phyloP scores from a whole-genome alignment of 2,113 vertebrate genomes.

The Thalassarche chlororhynchos region DNA sequence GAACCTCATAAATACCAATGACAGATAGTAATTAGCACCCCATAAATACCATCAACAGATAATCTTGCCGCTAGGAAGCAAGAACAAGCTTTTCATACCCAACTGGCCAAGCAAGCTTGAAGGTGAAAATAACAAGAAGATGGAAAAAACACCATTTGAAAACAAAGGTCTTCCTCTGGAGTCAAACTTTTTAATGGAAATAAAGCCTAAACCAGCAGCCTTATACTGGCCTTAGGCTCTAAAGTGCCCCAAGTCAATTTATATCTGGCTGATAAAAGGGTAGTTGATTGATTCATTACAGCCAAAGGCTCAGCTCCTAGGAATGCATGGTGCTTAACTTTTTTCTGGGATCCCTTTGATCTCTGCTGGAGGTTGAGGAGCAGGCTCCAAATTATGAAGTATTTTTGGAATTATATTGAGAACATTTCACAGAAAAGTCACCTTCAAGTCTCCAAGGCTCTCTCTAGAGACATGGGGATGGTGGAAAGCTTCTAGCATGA shows the following conservation, averaged over 20 bases:
- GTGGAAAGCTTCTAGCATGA: background rate
- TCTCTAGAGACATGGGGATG: background rate
- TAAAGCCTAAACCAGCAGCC: background rate
- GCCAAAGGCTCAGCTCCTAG: slow-evolving; percentile 40
- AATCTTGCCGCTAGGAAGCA: background rate
- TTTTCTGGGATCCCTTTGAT: slow-evolving; percentile 39
- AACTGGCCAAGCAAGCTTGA: slow-evolving; percentile 4
- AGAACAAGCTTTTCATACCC: slow-evolving; percentile 13
- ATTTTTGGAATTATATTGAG: slow-evolving; percentile 39
- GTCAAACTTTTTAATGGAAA: background rate
- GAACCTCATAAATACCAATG: slow-evolving; percentile 28
- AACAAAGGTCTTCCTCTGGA: background rate
- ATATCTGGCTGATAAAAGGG: slow-evolving; percentile 34
- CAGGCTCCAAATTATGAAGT: slow-evolving; percentile 30
- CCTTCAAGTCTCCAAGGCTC: slow-evolving; percentile 12
- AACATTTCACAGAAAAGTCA: slow-evolving; percentile 27
- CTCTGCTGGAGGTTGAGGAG: slow-evolving; percentile 18
- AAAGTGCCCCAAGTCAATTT: background rate
- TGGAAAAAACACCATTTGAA: background rate
- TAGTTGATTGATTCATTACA: slow-evolving; percentile 24
- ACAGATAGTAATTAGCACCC: slow-evolving; percentile 23
- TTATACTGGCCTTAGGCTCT: background rate
- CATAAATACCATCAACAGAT: background rate
- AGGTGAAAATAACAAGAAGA: slow-evolving; percentile 1
- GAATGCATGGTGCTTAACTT: slow-evolving; percentile 15